Evolutionary conservation across 2,888 invertebrate species (phyloP), one percentile per base, ranked within the genome.

Genomic region (Cheilosia pagana): DNA sequence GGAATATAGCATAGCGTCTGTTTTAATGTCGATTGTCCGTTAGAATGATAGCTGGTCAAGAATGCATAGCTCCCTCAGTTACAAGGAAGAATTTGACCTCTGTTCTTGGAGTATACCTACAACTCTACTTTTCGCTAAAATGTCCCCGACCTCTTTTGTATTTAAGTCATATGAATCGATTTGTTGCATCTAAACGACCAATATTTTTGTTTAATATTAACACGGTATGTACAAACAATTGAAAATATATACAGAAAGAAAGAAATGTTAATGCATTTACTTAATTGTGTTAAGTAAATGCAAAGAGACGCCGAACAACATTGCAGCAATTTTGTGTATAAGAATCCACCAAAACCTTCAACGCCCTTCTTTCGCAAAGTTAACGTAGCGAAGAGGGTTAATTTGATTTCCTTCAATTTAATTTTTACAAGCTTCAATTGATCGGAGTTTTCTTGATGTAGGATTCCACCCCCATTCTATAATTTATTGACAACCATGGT

Each of bases 351-450:
- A 21, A 67, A 78, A 72, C 67, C 67, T 55, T 41, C 67, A 28
- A 67, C 65, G 41, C 71, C 71, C 65, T 45, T 65, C 14, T 57
- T 50, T 14, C 25, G n/a, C 67, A 86, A 82, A 81, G 67, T 87
- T 88, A 90, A 89, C 89, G 88, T 88, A 89, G 89, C 90, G 88
- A 88, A 87, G 88, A 88, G 88, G 89, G 87, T 89, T 91, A 91
- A 91, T 91, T 91, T 89, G 91, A 91, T 91, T 91, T 91, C 90
- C 91, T 91, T 90, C 90, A 91, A 91, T 91, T 91, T 91, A 91
- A 91, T 91, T 91, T 91, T 89, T 90, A 91, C 90, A 91, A 91
- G 91, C 91, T 90, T 90, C 91, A 89, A 88, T 90, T 89, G 89
- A 87, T 87, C 82, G 59, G 57, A 72, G 63, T 72, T 75, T 65